These are phyloP conservation scores for Catharus bicknelli DNA, from an alignment of 2,113 vertebrate genomes.

Conservation along the genomic window DNA sequence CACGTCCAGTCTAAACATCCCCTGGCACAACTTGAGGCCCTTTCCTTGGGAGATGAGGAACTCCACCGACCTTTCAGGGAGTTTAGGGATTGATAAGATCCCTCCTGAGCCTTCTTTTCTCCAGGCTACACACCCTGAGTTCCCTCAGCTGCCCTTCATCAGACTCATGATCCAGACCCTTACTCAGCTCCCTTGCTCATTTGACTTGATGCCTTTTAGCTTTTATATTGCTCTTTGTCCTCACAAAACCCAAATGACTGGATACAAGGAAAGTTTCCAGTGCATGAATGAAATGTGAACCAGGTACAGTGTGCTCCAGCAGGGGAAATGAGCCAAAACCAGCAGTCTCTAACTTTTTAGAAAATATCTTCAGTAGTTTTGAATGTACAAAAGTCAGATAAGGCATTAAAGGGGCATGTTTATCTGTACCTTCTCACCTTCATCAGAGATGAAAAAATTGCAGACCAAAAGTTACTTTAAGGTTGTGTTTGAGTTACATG, in stretches of 20 bases:
- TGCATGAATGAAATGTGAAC: background rate
- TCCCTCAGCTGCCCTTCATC: background rate
- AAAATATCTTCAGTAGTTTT: background rate
- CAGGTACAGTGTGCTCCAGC: background rate
- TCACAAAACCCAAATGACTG: background rate
- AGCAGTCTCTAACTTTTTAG: background rate
- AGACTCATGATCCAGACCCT: background rate
- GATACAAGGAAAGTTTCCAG: background rate
- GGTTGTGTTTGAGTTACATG: background rate
- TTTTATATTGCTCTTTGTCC: background rate
- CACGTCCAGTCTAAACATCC: background rate
- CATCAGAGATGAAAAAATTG: background rate
- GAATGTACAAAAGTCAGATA: background rate
- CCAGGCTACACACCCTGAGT: fast-evolving
- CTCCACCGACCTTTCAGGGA: no score
- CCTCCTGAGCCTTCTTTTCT: background rate
- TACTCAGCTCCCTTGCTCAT: background rate
- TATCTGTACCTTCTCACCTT: background rate
- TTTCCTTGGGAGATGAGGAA: background rate
- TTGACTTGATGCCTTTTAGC: background rate
- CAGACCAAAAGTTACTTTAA: background rate
- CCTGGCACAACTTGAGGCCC: background rate
- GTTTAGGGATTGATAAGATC: no score
- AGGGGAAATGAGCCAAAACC: background rate
- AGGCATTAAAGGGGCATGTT: background rate